Base-by-base conservation (phyloP, 2,797 vertebrate species). In the Oryzias sinensis region DNA sequence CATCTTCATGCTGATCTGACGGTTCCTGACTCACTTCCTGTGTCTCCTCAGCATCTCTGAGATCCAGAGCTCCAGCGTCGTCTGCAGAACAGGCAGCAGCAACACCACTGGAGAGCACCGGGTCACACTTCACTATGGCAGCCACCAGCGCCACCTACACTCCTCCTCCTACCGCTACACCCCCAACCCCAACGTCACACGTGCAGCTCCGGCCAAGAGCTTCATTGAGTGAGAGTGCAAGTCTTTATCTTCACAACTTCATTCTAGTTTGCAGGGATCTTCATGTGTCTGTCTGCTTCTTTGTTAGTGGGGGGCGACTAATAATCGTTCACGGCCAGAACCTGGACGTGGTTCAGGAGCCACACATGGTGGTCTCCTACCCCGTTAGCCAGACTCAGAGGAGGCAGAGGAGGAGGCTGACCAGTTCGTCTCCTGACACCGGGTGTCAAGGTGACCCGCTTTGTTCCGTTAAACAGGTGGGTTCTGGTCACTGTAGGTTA, bases 301-400 rank as follows among this genome's bases (percentile, higher is more conserved):
- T 25, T 27, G 24, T 29, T 17, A 99, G 97, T 3, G 97, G 97
- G 0, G 97, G 97, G 1, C 94, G 97, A 44, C 73, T 93, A 59
- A 94, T 99, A 76, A 81, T 75, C 24, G 91, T 97, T 62, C 89
- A 58, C 0, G 97, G 97, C 0, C 93, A 94, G 72, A 94, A 97
- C 77, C 76, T 99, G 83, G 95, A 99, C 37, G 96, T 98, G 72
- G 96, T 98, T 4, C 95, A 98, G 88, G 91, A 89, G 22, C 96
- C 97, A 0, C 92, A 89, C 57, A 97, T 99, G 83, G 87, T 93
- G 51, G 95, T 98, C 58, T 95, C 92, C 0, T 53, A 95, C 68
- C 87, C 88, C 5, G 15, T 81, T 49, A 55, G 37, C 8, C 70
- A 65, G 43, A 81, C 16, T 17, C 78, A 54, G 56, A 85, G 49